Evolutionary conservation across 2,113 vertebrate species (phyloP), one percentile per base, ranked within the genome.

Genomic region (Periophthalmus modestus): DNA sequence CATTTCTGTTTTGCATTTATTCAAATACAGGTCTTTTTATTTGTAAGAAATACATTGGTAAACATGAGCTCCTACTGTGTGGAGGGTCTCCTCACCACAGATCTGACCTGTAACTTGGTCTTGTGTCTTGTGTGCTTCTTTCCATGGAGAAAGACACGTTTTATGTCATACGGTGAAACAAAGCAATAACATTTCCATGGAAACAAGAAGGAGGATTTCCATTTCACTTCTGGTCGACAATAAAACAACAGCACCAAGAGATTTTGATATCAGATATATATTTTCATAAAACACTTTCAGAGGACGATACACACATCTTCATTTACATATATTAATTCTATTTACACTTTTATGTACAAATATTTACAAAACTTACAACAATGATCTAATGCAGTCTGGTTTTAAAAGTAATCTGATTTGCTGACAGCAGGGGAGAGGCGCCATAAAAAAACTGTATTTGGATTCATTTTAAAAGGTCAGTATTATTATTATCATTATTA

Each of bases 301-400:
- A 59, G 68, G 52, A 65, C 55, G 48, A 72, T 69, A 80, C 73
- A 83, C 63, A 75, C 75, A 65, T 24, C 33, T 78, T 80, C 6
- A 85, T 84, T 82, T 83, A 87, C 75, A 91, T 86, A 87, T 82
- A 87, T 89, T 79, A 80, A 16, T 82, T 33, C 2, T 85, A 84
- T 88, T 75, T 89, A 91, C 88, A 89, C 12, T 75, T 73, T 74
- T 83, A 83, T 86, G 54, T 83, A 81, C 79, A 90, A 65, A 80
- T 80, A 77, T 69, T 16, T 46, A 55, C 61, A 76, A 59, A 33
- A 74, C 59, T 62, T 24, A 24, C 21, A 58, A 4, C 21, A 43
- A 9, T 43, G 39, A 43, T 43, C 39, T 43, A 43, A 54, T 54
- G 24, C 39, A 5, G 12, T 16, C 13, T 59, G 28, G 23, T 59